phyloP scores from a whole-genome alignment of 2,797 vertebrate species.

The Alcedo atthis region DNA sequence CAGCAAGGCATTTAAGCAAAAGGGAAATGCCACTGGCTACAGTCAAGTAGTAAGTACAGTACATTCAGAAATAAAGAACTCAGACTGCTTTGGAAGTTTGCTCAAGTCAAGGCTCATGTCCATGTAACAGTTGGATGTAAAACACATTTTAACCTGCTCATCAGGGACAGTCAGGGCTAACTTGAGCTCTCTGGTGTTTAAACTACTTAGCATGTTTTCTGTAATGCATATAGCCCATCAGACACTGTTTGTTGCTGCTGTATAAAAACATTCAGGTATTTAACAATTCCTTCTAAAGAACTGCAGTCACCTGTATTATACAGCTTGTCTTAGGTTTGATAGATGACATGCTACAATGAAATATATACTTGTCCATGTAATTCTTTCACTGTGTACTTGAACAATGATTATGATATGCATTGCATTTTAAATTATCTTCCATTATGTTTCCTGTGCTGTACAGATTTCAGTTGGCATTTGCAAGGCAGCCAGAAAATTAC shows the following conservation, averaged over 20 bases:
- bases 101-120: background rate
- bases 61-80: background rate
- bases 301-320: background rate
- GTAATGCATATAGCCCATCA: background rate
- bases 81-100: background rate
- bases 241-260: background rate
- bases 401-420: slow-evolving; percentile 41
- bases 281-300: background rate
- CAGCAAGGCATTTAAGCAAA: background rate
- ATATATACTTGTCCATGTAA: slow-evolving; percentile 9
- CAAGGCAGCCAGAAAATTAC: slow-evolving; percentile 64
- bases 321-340: slow-evolving; percentile 32
- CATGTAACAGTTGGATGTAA: background rate
- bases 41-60: background rate
- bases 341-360: slow-evolving; percentile 5
- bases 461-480: slow-evolving; percentile 43
- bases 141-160: background rate
- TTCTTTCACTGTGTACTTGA: slow-evolving; percentile 32
- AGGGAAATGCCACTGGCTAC: background rate
- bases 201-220: background rate
- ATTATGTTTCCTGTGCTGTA: slow-evolving; percentile 44
- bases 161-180: background rate
- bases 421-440: slow-evolving; percentile 48
- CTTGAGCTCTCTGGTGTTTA: background rate
- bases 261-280: background rate